phyloP scores from a whole-genome alignment of 2,888 invertebrate species.

The Onthophagus sagittarius region DNA sequence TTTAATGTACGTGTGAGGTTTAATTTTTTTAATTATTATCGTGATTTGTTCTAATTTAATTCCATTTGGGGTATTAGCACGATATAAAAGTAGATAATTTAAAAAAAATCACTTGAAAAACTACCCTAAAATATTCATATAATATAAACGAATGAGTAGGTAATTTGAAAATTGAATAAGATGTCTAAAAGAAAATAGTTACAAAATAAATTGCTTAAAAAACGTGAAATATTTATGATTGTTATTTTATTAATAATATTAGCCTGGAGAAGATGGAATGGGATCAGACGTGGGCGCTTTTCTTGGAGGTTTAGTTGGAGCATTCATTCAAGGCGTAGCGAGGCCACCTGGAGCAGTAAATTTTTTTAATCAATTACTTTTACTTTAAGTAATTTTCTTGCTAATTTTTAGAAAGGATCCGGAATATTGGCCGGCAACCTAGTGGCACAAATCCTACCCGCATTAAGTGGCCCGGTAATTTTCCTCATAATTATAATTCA shows the following conservation, averaged over 20 bases:
- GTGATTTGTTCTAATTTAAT: too few species aligned
- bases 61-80: too few species aligned
- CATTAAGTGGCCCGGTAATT: conserved; percentile 46
- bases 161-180: too few species aligned
- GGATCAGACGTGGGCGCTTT: conserved; percentile 50
- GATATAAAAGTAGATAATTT: too few species aligned
- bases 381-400: neutral
- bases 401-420: conserved; percentile 44
- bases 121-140: too few species aligned
- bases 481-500: neutral
- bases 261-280: conserved; percentile 33
- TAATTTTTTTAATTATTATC: too few species aligned
- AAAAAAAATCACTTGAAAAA: too few species aligned
- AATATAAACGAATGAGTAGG: too few species aligned
- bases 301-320: conserved; percentile 45
- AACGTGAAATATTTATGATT: neutral
- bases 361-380: conserved; percentile 1
- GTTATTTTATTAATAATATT: neutral
- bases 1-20: too few species aligned
- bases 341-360: conserved; percentile 46
- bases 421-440: conserved; percentile 45
- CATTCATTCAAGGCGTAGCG: conserved; percentile 45
- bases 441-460: conserved; percentile 43
- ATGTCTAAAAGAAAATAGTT: too few species aligned
- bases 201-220: neutral